A percentile compares a stretch with the other conserved stretches of the same genome.
phyloP scores from a whole-genome alignment of 2,797 vertebrate genomes.

The Schizopygopsis pylzovi region DNA sequence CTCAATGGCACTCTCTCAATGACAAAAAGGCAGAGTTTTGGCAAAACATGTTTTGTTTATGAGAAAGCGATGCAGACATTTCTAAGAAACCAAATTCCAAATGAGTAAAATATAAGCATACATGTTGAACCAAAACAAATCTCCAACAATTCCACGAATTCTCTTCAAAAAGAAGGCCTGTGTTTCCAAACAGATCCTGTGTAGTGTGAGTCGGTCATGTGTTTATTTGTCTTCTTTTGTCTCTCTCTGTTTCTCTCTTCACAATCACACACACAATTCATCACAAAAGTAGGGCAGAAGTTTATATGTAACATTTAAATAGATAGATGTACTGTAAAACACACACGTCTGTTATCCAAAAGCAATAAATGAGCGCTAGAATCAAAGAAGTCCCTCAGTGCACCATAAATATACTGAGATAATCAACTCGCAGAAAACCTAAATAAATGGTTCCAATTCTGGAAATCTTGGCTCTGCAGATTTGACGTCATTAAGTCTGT shows the following conservation, averaged over 20 bases:
- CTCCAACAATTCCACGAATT: conserved; percentile 20
- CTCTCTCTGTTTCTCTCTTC: conserved; percentile 5
- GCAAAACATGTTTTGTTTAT: background rate
- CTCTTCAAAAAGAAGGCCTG: background rate
- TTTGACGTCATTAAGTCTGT: background rate
- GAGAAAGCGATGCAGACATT: conserved; percentile 17
- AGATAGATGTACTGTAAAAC: conserved; percentile 23
- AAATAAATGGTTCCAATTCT: background rate
- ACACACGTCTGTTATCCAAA: background rate
- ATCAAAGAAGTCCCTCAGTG: conserved; percentile 15
- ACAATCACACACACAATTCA: background rate
- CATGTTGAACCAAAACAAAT: background rate
- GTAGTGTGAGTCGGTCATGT: background rate
- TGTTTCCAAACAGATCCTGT: conserved; percentile 30
- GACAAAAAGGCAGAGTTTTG: background rate
- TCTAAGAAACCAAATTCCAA: conserved; percentile 3
- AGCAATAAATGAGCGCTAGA: conserved; percentile 1
- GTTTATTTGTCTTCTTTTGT: conserved; percentile 33
- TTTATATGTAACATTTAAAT: conserved; percentile 33
- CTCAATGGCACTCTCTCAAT: background rate
- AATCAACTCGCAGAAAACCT: conserved; percentile 17
- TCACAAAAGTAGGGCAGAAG: background rate
- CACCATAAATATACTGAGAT: conserved; percentile 14
- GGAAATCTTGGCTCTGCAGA: background rate
- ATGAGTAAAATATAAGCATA: background rate